Conservation (phyloP, 1,140 invertebrate genomes). For the Procambarus clarkii region DNA sequence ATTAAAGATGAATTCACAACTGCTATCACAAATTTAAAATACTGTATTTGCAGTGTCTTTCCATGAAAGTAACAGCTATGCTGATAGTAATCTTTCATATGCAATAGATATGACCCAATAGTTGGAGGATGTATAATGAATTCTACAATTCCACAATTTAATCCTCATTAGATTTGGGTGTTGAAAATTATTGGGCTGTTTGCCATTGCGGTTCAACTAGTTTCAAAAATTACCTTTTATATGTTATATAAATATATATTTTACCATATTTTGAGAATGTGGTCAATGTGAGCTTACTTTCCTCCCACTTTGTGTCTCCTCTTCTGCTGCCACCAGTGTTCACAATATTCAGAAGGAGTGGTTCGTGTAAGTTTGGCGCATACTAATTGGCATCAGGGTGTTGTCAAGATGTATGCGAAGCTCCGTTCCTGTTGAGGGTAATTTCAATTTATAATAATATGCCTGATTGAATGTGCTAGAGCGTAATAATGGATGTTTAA, state of each 20-base stretch:
- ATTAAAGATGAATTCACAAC: no score
- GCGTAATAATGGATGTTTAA: not conserved
- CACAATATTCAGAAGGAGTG: constrained; percentile 71
- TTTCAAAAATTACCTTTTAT: no score
- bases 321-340: constrained; percentile 57
- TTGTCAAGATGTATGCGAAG: constrained; percentile 38
- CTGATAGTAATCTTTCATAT: not conserved
- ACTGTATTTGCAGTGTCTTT: no score
- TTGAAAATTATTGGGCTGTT: not conserved
- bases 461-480: not conserved
- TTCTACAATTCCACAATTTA: no score
- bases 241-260: no score
- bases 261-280: not conserved
- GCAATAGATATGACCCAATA: no score
- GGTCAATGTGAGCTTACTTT: not conserved
- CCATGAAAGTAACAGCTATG: no score
- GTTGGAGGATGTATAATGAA: no score
- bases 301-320: constrained; percentile 13
- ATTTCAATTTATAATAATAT: constrained; percentile 5
- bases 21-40: no score
- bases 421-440: constrained; percentile 47
- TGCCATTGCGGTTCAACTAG: no score
- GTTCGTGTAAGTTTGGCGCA: constrained; percentile 65
- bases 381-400: constrained; percentile 54
- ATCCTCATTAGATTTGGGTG: not conserved